Evolutionary conservation across 2,113 vertebrate genomes (phyloP), one percentile per base, ranked within the genome.

Genomic region (Esox niger): DNA sequence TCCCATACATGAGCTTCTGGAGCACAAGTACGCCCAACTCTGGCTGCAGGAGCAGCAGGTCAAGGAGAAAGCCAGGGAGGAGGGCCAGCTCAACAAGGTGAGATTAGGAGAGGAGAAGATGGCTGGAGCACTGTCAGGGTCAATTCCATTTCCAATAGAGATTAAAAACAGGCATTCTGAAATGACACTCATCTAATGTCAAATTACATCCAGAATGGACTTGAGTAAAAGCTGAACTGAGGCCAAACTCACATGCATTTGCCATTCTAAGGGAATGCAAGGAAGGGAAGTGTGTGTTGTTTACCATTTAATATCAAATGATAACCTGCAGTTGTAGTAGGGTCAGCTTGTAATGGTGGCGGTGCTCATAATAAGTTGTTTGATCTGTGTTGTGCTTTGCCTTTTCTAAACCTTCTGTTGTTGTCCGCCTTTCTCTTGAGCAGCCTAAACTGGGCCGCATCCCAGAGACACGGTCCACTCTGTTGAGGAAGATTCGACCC

Each of bases 11-110:
- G 91, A 93, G 13, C 25, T 98, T 27, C 82, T 98, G 26, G 91
- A 94, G 21, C 91, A 97, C 70, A 91, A 84, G 55, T 96, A 93
- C 69, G 91, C 86, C 70, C 91, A 89, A 30, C 78, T 86, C 11
- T 97, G 95, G 95, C 64, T 93, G 70, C 86, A 94, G 0, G 74
- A 92, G 0, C 94, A 95, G 74, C 91, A 90, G 83, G 87, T 70
- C 10, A 68, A 70, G 35, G 86, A 86, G 35, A 70, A 56, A 25
- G 74, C 79, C 29, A 74, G 71, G 5, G 74, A 61, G 2, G 7
- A 23, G 2, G 72, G 76, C 26, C 88, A 89, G 46, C 88, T 87
- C 21, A 87, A 90, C 58, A 92, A 92, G 91, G 80, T 85, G 35
- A 66, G 52, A 29, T 70, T 13, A 15, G 26, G 26, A 27, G 10